A percentile compares a stretch with the other conserved stretches of the same genome.
Evolutionary conservation across 2,797 vertebrate genomes (phyloP).

Genomic region (Glossophaga mutica): DNA sequence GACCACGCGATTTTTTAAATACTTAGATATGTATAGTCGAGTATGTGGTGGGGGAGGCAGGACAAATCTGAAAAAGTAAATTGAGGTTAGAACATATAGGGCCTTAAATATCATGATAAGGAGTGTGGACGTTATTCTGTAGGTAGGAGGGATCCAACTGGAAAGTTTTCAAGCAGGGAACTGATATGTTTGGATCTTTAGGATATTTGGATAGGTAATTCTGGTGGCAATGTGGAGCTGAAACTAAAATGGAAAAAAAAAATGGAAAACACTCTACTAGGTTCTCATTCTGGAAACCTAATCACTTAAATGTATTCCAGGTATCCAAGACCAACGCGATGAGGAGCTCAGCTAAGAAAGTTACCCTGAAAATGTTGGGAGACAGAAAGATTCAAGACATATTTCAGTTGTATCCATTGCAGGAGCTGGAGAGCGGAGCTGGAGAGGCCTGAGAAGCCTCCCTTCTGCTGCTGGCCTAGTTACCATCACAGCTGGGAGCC

Average conservation of each 20-base stretch:
- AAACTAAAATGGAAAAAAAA: neutral
- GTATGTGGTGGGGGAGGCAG: neutral
- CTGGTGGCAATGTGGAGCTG: neutral
- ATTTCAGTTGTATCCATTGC: neutral
- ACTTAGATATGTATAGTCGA: neutral
- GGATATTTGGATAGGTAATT: neutral
- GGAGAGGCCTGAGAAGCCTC: neutral
- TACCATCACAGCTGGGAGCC: neutral
- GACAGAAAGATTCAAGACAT: neutral
- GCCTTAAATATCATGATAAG: neutral
- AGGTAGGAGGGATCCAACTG: neutral
- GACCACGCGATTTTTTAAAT: neutral
- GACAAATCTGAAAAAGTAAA: neutral
- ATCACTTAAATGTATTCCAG: neutral
- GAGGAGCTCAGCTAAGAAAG: neutral
- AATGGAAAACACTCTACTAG: neutral
- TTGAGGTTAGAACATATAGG: neutral
- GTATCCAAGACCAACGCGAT: neutral
- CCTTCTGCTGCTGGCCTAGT: neutral
- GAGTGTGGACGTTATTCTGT: neutral
- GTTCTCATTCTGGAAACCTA: neutral
- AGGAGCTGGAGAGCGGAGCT: too few species aligned
- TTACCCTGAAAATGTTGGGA: neutral
- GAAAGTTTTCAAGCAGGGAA: neutral
- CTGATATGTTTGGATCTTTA: neutral